Conservation (phyloP, 2,113 vertebrate species). For the Phyllopteryx taeniolatus region DNA sequence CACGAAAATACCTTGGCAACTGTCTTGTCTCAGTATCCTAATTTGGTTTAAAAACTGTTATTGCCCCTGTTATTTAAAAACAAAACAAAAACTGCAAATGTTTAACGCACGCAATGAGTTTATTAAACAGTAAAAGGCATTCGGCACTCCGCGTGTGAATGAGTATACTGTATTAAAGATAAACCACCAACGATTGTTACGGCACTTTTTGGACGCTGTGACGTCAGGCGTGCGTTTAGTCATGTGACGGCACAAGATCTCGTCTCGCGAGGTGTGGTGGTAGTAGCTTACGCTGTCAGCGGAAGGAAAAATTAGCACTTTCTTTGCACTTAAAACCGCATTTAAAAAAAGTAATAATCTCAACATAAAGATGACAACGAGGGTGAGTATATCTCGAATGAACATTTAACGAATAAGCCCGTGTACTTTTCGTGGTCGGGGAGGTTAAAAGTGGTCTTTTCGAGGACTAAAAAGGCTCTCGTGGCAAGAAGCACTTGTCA, state of each 20-base stretch:
- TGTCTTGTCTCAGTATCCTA: not conserved
- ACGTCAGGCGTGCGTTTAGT: constrained; percentile 13
- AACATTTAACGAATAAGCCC: not conserved
- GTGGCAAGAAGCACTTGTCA: constrained; percentile 42
- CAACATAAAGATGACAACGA: constrained; percentile 52
- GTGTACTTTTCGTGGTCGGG: not conserved
- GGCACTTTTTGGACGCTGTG: not conserved
- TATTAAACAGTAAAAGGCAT: no score
- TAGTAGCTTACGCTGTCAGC: constrained; percentile 18
- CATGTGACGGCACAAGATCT: not conserved
- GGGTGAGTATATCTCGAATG: constrained; percentile 52
- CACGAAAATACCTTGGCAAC: constrained; percentile 10
- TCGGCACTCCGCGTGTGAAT: not conserved
- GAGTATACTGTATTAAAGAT: not conserved
- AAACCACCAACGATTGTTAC: not conserved
- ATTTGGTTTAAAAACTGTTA: not conserved
- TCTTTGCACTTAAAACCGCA: constrained; percentile 23
- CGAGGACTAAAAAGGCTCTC: constrained; percentile 11
- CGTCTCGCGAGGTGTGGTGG: constrained; percentile 17
- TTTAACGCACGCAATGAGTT: not conserved
- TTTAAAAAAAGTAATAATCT: not conserved
- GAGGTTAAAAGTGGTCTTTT: not conserved
- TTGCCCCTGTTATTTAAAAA: not conserved
- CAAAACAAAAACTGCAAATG: not conserved
- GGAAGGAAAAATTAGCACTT: constrained; percentile 5